Evolutionary conservation across 2,888 invertebrate genomes (phyloP), one percentile per base, ranked within the genome.

Genomic region (Volucella inflata): DNA sequence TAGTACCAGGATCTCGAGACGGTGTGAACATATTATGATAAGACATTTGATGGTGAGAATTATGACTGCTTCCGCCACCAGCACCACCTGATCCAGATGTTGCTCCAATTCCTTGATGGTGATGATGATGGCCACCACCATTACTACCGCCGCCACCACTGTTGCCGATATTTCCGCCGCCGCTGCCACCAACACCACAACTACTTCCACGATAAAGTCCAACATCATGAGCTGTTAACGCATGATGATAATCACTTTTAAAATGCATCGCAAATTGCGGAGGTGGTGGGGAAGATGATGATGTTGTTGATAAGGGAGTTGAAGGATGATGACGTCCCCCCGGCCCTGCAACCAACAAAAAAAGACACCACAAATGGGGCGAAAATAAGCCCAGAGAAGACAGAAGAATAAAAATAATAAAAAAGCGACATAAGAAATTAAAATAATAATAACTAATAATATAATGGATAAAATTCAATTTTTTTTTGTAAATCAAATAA

Each of bases 21-120:
- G 95, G 95, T 90, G 94, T 95, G 93, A 96, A 96, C 96, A 96
- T 96, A 93, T 95, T 95, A 93, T 96, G 96, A 94, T 96, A 96
- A 89, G 96, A 95, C 93, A 95, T 94, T 89, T 92, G 91, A 89
- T 92, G 92, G 88, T 92, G 92, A 71, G 92, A 91, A 83, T 91
- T 91, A 84, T 92, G 91, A 51, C 79, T 60, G 46, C 75, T 78
- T 21, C 76, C 65, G 14, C 71, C 71, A 38, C 72, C 74, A 88
- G 88, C 14, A 87, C 87, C 74, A 88, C 89, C 44, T 88, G 90
- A 87, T 89, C 89, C 78, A 53, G 84, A 75, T 48, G 82, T 42
- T 71, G 79, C 11, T 65, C 87, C 84, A 74, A 83, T 76, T 76
- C 79, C 82, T 55, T 74, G 81, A 72, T 84, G 79, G 17, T 83